Conservation (phyloP, 2,888 invertebrate species). For the Malacosoma neustria region DNA sequence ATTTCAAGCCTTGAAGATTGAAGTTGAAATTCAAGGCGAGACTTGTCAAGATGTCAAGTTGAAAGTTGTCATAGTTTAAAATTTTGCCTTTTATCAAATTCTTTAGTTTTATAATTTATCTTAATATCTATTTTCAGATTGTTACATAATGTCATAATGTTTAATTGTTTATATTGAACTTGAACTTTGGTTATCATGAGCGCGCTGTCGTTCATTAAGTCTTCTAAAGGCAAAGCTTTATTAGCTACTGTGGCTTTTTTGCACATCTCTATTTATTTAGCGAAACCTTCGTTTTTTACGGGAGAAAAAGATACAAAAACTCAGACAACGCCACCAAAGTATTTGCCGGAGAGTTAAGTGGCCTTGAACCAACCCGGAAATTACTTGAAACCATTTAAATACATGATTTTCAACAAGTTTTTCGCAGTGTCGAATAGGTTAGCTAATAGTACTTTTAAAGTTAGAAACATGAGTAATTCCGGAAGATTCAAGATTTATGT, state of each 20-base stretch:
- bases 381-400: slow-evolving; percentile 17
- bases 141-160: slow-evolving; percentile 13
- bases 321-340: slow-evolving; percentile 41
- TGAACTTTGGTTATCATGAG: slow-evolving; percentile 36
- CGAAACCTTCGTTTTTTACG: slow-evolving; percentile 62
- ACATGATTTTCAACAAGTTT: slow-evolving; percentile 45
- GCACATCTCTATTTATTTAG: slow-evolving; percentile 52
- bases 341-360: slow-evolving; percentile 47
- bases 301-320: slow-evolving; percentile 27
- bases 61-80: too few relatives aligned
- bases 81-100: too few relatives aligned
- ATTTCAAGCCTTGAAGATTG: too few relatives aligned
- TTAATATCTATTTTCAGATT: too few relatives aligned
- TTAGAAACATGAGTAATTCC: slow-evolving; percentile 43
- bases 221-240: slow-evolving; percentile 56
- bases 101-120: too few relatives aligned
- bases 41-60: too few relatives aligned
- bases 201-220: slow-evolving; percentile 47
- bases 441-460: slow-evolving; percentile 20
- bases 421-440: slow-evolving; percentile 16
- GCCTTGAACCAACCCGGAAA: slow-evolving; percentile 32
- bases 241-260: slow-evolving; percentile 51
- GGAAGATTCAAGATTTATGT: slow-evolving; percentile 74
- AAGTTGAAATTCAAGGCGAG: too few relatives aligned
- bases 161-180: slow-evolving; percentile 5